Base-by-base conservation (phyloP, 2,113 vertebrate species). In the Epinephelus lanceolatus region DNA sequence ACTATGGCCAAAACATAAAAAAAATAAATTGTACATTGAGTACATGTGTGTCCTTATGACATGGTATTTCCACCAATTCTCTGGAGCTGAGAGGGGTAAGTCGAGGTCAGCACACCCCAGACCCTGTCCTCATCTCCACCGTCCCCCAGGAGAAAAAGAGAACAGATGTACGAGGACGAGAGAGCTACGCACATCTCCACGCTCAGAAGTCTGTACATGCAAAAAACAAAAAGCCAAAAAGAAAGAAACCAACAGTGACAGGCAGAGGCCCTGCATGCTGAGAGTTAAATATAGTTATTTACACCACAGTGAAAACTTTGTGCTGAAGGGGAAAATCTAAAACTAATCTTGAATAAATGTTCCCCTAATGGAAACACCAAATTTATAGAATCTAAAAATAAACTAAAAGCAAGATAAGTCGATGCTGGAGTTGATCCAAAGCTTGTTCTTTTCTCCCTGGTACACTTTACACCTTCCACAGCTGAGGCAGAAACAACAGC, bases 41-140 rank as follows among this genome's bases (percentile, higher is more conserved):
- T 21, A 30, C 65, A 53, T 9, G 40, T 51, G 63, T 27, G 25
- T 69, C 9, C 40, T 55, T 40, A 73, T 30, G 21, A 70, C 21
- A 37, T 40, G 2, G 3, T 55, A 51, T 77, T 81, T 84, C 59
- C 62, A 85, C 17, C 70, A 70, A 15, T 72, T 66, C 73, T 77
- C 33, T 70, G 40, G 30, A 87, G 66, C 60, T 23, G 51, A 73
- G 76, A 27, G 53, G 27, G 42, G 55, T 76, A 59, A 75, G 70
- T 85, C 63, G 76, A 83, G 76, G 89, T 85, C 76, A 88, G 53
- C 33, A 76, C 67, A 81, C 47, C 65, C 18, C 57, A 67, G 69
- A 85, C 62, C 72, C 53, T 69, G 72, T 86, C 71, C 70, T 72
- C 52, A 70, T 71, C 25, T 59, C 27, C 62, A 83, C 55, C 1